Evolutionary conservation across 2,113 vertebrate genomes (phyloP), one percentile per base, ranked within the genome.

Genomic region (Heptranchias perlo): DNA sequence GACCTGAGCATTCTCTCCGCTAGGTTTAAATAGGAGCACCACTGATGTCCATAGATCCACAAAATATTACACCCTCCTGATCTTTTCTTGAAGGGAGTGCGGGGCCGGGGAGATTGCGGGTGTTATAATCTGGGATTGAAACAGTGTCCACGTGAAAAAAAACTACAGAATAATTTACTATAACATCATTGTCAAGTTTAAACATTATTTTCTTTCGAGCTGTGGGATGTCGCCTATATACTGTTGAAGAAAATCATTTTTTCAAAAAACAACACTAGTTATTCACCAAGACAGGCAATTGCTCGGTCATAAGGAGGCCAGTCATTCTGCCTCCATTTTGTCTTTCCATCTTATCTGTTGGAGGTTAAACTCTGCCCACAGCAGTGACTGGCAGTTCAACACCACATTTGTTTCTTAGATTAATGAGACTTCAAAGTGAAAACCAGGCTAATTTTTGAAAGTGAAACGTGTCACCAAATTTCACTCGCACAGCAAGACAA

Each of bases 311-410:
- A 25, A 87, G 84, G 18, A 84, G 39, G 0, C 86, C 2, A 28
- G 52, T 58, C 49, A 89, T 89, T 28, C 86, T 89, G 49, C 28
- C 86, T 89, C 86, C 86, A 89, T 89, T 89, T 89, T 89, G 86
- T 89, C 47, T 35, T 54, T 31, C 28, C 52, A 89, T 4, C 11
- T 54, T 47, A 11, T 47, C 49, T 89, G 28, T 2, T 73, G 69
- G 69, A 31, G 69, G 69, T 31, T 31, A 31, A 31, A 4, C 69
- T 31, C 69, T 89, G 52, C 49, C 49, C 49, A 49, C 84, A 87
- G 23, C 49, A 54, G 49, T 35, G 49, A 54, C 47, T 13, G 28
- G 49, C 86, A 89, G 49, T 54, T 31, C 86, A 89, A 54, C 35
- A 28, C 52, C 86, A 54, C 49, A 89, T 89, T 54, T 82, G 78